These are phyloP conservation scores for Clarias gariepinus DNA, from an alignment of 2,113 vertebrate species.

Conservation along the genomic window DNA sequence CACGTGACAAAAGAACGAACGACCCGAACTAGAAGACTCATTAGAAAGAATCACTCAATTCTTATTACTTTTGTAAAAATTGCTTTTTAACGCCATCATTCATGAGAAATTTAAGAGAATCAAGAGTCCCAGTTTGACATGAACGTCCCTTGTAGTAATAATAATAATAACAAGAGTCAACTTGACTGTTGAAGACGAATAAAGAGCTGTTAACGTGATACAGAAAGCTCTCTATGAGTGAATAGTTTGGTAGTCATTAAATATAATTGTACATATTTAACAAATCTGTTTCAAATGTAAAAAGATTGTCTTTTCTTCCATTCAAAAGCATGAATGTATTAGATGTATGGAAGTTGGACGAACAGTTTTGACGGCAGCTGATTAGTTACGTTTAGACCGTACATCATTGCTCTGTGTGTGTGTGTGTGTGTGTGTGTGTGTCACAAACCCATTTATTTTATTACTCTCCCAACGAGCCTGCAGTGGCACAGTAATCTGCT, in stretches of 20 bases:
- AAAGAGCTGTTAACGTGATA: background rate
- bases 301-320: background rate
- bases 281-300: background rate
- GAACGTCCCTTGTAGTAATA: no score
- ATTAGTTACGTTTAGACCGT: constrained; percentile 4
- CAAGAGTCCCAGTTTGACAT: no score
- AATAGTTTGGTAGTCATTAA: background rate
- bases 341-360: background rate
- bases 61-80: no score
- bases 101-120: no score
- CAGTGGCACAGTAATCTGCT: constrained; percentile 73
- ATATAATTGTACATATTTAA: background rate
- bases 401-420: constrained; percentile 21
- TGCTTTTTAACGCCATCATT: no score
- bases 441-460: constrained; percentile 69
- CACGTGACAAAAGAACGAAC: no score
- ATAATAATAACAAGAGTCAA: background rate
- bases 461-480: constrained; percentile 72
- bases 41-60: no score
- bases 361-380: constrained; percentile 3
- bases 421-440: background rate
- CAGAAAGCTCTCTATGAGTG: background rate
- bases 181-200: background rate
- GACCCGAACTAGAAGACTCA: no score
- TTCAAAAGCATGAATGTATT: background rate